Evolutionary conservation across 2,888 invertebrate genomes (phyloP).

Genomic region (Microctonus hyperodae): DNA sequence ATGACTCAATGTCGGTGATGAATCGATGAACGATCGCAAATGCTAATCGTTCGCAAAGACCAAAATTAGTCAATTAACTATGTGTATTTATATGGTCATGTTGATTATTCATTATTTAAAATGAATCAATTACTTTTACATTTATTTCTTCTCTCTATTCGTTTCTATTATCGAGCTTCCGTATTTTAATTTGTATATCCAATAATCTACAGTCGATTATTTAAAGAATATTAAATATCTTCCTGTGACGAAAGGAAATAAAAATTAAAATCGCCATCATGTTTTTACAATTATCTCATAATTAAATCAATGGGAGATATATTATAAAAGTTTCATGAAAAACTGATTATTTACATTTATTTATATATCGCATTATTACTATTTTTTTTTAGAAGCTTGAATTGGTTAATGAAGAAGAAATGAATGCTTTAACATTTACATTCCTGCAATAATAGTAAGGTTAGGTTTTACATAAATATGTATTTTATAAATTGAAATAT

Average conservation of each 20-base stretch:
- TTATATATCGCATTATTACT: neutral
- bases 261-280: neutral
- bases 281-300: neutral
- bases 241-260: neutral
- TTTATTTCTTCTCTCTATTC: conserved; percentile 4
- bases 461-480: neutral
- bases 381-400: neutral
- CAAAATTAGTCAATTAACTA: conserved; percentile 60
- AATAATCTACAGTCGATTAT: neutral
- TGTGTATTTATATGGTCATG: conserved; percentile 28
- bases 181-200: neutral
- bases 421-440: neutral
- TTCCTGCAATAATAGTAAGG: neutral
- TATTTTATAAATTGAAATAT: neutral
- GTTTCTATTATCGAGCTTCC: neutral
- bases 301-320: neutral
- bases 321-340: neutral
- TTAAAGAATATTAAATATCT: neutral
- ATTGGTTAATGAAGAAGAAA: neutral
- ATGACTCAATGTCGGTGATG: conserved; percentile 31
- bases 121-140: neutral
- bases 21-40: conserved; percentile 21
- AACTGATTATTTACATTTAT: neutral
- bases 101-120: conserved; percentile 20
- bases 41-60: conserved; percentile 47